Evolutionary conservation across 2,888 invertebrate genomes (phyloP), one percentile per base, ranked within the genome.

Genomic region (Troides oblongomaculatus): DNA sequence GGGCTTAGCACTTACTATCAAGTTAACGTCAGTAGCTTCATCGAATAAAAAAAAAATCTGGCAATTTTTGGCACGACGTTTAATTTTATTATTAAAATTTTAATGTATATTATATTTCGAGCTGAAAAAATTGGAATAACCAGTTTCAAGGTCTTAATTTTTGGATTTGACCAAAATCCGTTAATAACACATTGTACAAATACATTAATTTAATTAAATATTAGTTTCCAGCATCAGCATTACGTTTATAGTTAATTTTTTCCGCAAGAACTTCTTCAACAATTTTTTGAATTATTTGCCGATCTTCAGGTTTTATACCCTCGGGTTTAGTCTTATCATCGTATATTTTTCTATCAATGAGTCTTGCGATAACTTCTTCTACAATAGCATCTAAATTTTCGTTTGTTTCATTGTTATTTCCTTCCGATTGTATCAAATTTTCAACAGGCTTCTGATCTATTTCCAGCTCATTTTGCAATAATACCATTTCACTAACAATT

Each of bases 301-400:
- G 86, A 70, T 93, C 91, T 82, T 92, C 91, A 56, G 83, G 77
- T 77, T 83, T 89, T 23, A 90, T 87, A 75, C 92, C 90, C 78
- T 93, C 92, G 30, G 87, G 90, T 79, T 92, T 93, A 4, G 90
- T 88, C 78, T 93, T 93, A 71, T 90, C 92, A 70, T 93, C 93
- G 74, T 92, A 93, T 76, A 93, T 88, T 84, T 93, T 94, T 76
- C 93, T 89, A 78, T 92, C 91, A 77, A 92, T 85, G 62, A 92
- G 82, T 74, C 91, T 87, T 62, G 76, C 74, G 76, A 93, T 90
- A 60, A 92, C 92, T 76, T 93, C 92, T 79, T 93, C 93, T 1
- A 93, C 92, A 71, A 93, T 93, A 17, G 82, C 82, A 73, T 93
- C 88, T 70, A 93, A 83, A 72, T 86, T 90, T 80, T 89, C 85